These are phyloP conservation scores for Globodera ellingtonae DNA, from an alignment of 1,140 invertebrate genomes.

Conservation along the genomic window DNA sequence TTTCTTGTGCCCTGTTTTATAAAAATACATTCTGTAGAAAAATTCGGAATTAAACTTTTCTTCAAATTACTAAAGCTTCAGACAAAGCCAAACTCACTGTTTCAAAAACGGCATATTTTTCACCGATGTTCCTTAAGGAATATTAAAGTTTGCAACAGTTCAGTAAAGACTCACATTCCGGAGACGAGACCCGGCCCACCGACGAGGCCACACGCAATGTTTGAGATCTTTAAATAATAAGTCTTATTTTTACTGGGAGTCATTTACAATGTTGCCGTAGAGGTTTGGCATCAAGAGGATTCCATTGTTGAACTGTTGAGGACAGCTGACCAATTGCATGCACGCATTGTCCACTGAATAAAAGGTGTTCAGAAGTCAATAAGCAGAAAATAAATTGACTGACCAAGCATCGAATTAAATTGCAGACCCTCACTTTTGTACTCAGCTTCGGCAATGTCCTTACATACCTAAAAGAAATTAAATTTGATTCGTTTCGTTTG, in stretches of 20 bases:
- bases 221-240: constrained; percentile 74
- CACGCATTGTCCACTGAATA: constrained; percentile 43
- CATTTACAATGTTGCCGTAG: constrained; percentile 40
- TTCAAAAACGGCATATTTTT: constrained; percentile 73
- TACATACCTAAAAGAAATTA: constrained; percentile 34
- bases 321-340: constrained; percentile 49
- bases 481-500: neutral
- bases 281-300: constrained; percentile 53
- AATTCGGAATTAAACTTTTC: no score
- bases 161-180: constrained; percentile 73
- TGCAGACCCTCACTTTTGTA: constrained; percentile 27
- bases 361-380: neutral
- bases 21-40: no score
- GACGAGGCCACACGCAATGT: constrained; percentile 91
- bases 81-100: constrained; percentile 43
- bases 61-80: no score
- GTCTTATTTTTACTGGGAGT: constrained; percentile 76
- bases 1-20: constrained; percentile 78
- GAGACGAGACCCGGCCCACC: constrained; percentile 94
- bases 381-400: constrained; percentile 27
- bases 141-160: no score
- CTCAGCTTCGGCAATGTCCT: constrained; percentile 35
- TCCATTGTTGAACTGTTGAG: constrained; percentile 52
- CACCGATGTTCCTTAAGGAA: constrained; percentile 80
- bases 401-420: constrained; percentile 55